Base-by-base conservation (phyloP, 2,888 invertebrate genomes). In the Seira ritae region DNA sequence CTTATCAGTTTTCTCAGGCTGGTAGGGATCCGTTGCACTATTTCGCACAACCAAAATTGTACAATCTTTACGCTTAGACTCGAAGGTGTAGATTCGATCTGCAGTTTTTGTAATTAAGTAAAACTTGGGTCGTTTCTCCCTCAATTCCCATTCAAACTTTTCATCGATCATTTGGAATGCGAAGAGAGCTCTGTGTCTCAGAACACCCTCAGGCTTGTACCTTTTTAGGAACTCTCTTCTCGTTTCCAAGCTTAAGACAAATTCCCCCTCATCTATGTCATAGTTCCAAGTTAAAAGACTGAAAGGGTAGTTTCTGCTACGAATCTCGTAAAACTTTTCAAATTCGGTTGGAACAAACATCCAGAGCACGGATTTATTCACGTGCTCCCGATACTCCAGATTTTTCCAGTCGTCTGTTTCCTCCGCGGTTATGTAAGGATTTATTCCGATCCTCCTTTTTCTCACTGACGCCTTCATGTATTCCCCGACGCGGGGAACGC, bases 251-350 rank as follows among this genome's bases (percentile, higher is more conserved):
- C 20, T 20, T 55, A 76, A 24, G 15, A 76, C 22, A 37, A 69
- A 69, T 50, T 76, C 76, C n/a, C 69, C 76, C n/a, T 76, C 76
- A 2, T 68, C 69, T 15, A 15, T 17, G n/a, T 76, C 76, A 60
- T 69, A 76, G 1, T 17, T 10, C 76, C 76, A 76, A 15, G 69
- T 69, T 6, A 76, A 6, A 15, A 76, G 20, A 42, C 76, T 76
- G 4, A 23, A 20, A 0, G 76, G 76, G 19, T 60, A 69, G n/a
- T 76, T 69, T 0, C 76, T 50, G 17, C 46, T 76, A 31, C 76
- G 76, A 23, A 76, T 76, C 12, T 76, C 76, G 55, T 69, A 76
- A 22, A 19, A 69, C 60, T 62, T 69, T 20, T 68, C 60, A 24
- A 60, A 17, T 24, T 76, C 76, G 1, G 69, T 42, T 8, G 76